These are phyloP conservation scores for Ferdinandea cuprea DNA, from an alignment of 2,888 invertebrate genomes.

Conservation along the genomic window DNA sequence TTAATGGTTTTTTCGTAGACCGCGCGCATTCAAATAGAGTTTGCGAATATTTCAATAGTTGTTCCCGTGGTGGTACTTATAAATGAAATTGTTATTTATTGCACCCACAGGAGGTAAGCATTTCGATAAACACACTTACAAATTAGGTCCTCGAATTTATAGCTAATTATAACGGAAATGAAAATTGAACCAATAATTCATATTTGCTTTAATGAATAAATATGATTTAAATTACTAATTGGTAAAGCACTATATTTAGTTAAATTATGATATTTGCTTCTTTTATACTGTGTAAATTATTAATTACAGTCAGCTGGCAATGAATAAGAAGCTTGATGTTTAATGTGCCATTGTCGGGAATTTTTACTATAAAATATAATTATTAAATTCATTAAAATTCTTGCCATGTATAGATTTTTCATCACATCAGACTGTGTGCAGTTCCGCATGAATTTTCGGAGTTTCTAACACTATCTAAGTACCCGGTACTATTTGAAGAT, in stretches of 20 bases:
- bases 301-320: background rate
- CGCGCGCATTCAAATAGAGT: background rate
- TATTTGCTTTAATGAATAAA: conserved; percentile 31
- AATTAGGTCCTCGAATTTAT: conserved; percentile 38
- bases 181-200: conserved; percentile 44
- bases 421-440: no score
- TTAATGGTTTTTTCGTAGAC: conserved; percentile 42
- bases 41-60: conserved; percentile 19
- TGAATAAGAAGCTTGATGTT: no score
- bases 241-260: background rate
- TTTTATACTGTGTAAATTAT: background rate
- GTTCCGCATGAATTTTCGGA: no score
- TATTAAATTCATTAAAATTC: no score
- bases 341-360: no score
- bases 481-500: no score
- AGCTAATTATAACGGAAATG: conserved; percentile 38
- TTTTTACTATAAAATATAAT: no score
- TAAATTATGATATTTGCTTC: conserved; percentile 1
- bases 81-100: conserved; percentile 39
- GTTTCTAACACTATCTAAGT: no score
- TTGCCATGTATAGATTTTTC: no score
- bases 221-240: conserved; percentile 49
- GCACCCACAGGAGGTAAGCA: conserved; percentile 22
- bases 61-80: conserved; percentile 29
- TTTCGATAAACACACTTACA: conserved; percentile 37